Conservation (phyloP, 2,888 invertebrate genomes). For the Drosophila antonietae region DNA sequence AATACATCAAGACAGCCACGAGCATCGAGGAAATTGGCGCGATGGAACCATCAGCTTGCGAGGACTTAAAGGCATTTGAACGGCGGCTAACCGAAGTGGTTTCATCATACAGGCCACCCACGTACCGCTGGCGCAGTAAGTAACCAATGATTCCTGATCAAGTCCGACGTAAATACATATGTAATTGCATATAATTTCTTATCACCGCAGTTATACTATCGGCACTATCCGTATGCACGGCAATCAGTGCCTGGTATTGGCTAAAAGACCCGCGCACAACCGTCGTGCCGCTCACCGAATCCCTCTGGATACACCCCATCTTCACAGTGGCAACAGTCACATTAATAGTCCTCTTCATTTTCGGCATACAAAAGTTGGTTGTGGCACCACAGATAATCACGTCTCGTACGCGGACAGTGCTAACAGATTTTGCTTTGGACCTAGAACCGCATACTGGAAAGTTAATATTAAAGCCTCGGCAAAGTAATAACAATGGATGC, state of each 20-base stretch:
- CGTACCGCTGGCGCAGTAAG: slow-evolving; percentile 97
- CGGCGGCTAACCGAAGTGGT: slow-evolving; percentile 98
- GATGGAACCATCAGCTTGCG: slow-evolving; percentile 95
- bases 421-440: slow-evolving; percentile 97
- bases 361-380: slow-evolving; percentile 97
- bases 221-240: slow-evolving; percentile 94
- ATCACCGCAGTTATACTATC: slow-evolving; percentile 91
- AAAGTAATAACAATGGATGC: slow-evolving; percentile 85
- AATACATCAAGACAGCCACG: slow-evolving; percentile 69
- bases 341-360: slow-evolving; percentile 92
- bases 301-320: slow-evolving; percentile 96
- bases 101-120: slow-evolving; percentile 96
- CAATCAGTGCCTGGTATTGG: slow-evolving; percentile 98
- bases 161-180: too few relatives aligned
- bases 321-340: slow-evolving; percentile 95
- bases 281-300: slow-evolving; percentile 95
- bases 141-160: slow-evolving; percentile 45
- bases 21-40: slow-evolving; percentile 75
- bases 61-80: slow-evolving; percentile 99
- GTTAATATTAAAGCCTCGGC: slow-evolving; percentile 95
- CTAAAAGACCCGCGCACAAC: slow-evolving; percentile 96
- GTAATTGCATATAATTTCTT: slow-evolving; percentile 4
- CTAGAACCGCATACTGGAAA: slow-evolving; percentile 90
- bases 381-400: slow-evolving; percentile 98
- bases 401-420: slow-evolving; percentile 93